A percentile compares a stretch with the other conserved stretches of the same genome.
phyloP scores from a whole-genome alignment of 2,888 invertebrate genomes.

The Epirrhoe alternata region DNA sequence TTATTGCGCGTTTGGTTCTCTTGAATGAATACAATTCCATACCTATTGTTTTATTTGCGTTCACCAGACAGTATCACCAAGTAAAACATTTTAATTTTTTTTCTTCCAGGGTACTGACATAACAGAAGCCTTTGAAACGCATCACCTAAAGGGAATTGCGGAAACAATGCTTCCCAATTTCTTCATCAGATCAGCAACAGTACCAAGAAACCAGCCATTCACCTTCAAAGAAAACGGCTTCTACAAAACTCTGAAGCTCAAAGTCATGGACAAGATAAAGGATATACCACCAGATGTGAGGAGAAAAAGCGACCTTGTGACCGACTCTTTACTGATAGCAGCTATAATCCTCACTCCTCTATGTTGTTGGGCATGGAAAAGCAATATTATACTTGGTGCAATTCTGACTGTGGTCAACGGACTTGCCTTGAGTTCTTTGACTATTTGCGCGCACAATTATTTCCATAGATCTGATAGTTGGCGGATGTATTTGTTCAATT shows the following conservation, averaged over 20 bases:
- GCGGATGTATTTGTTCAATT: constrained; percentile 92
- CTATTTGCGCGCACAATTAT: constrained; percentile 90
- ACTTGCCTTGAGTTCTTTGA: constrained; percentile 65
- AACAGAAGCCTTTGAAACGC: constrained; percentile 87
- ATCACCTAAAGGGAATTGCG: constrained; percentile 85
- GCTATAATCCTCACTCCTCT: constrained; percentile 59
- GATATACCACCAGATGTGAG: constrained; percentile 72
- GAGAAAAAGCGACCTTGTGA: constrained; percentile 66
- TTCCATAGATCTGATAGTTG: constrained; percentile 92
- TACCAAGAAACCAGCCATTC: constrained; percentile 88
- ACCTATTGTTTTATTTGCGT: too few relatives aligned
- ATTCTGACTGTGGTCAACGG: constrained; percentile 58
- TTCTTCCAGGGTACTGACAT: constrained; percentile 86
- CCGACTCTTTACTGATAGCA: constrained; percentile 60
- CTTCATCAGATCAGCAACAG: constrained; percentile 86
- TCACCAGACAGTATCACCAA: not conserved
- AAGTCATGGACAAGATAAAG: constrained; percentile 83
- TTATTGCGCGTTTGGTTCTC: too few relatives aligned
- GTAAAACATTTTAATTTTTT: not conserved
- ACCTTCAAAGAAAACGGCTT: constrained; percentile 92
- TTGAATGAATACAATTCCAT: too few relatives aligned
- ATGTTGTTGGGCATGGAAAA: constrained; percentile 64
- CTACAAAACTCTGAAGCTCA: constrained; percentile 89
- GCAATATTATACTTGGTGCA: constrained; percentile 59
- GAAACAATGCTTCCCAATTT: constrained; percentile 88